Conservation (phyloP, 2,888 invertebrate species). For the Sarcophaga caerulescens region DNA sequence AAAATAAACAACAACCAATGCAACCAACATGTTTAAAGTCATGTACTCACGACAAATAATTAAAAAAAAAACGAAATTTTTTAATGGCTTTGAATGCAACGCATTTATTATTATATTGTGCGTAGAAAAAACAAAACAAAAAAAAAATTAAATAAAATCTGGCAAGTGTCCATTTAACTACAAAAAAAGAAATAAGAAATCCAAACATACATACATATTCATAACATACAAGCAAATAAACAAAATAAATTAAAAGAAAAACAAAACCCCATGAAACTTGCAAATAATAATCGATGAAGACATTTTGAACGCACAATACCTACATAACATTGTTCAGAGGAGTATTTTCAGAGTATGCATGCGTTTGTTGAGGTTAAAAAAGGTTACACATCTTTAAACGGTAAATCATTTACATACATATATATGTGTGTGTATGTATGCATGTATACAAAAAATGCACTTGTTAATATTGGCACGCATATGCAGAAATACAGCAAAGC, state of each 20-base stretch:
- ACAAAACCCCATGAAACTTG: not conserved
- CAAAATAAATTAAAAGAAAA: not conserved
- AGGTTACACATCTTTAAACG: not conserved
- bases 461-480: too few species aligned
- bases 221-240: not conserved
- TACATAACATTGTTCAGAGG: not conserved
- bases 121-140: slow-evolving; percentile 20
- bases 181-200: not conserved
- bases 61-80: not conserved
- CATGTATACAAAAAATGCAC: too few species aligned
- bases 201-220: not conserved
- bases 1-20: not conserved
- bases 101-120: slow-evolving; percentile 43
- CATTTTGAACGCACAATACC: not conserved
- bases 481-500: too few species aligned
- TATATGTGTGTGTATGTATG: too few species aligned
- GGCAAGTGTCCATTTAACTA: slow-evolving; percentile 58
- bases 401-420: too few species aligned
- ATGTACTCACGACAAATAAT: slow-evolving; percentile 9
- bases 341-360: not conserved
- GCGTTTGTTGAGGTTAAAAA: not conserved
- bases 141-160: slow-evolving; percentile 32
- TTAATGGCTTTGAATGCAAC: not conserved
- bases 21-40: slow-evolving; percentile 50
- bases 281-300: not conserved